Base-by-base conservation (phyloP, 2,797 vertebrate genomes). In the Graptemys geographica region DNA sequence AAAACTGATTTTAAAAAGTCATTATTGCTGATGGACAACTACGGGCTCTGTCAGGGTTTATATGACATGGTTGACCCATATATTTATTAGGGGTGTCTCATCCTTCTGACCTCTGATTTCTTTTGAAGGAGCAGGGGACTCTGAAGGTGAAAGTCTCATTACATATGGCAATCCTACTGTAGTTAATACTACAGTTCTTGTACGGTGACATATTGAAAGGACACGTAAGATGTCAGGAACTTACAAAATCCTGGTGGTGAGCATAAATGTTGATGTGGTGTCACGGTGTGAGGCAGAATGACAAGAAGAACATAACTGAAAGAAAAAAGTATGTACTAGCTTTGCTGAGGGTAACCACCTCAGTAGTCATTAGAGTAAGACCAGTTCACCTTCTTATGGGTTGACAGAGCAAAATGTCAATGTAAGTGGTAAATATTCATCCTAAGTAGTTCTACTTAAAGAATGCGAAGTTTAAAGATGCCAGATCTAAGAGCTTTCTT, bases 21-120 rank as follows among this genome's bases (percentile, higher is more conserved):
- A 33, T 18, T 59, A 59, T 59, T 62, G 59, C 28, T 62, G 28
- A 33, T 16, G 93, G 85, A 95, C 93, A 87, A 0, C 21, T 89
- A 83, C 81, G 90, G 97, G 97, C 96, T 96, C 97, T 96, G 97
- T 97, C 96, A 94, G 96, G 97, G 96, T 97, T 80, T 53, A 33
- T 84, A 78, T 80, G 90, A 69, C 15, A 4, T 78, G 57, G 47
- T 90, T 83, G 52, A 47, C 74, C 95, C 37, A 19, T 1, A 0
- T 87, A 84, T 91, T 95, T 96, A 93, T 96, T 94, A 81, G 33
- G 86, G 89, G 72, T 76, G 72, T 89, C 88, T 31, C 44, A 84
- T 81, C 52, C 69, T 79, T 62, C 59, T 3, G 56, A 52, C 47
- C 6, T 94, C 31, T 76, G 59, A 51, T n/a, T 92, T 85, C 8